phyloP scores from a whole-genome alignment of 2,797 vertebrate genomes.

The Amphiprion clarkii region DNA sequence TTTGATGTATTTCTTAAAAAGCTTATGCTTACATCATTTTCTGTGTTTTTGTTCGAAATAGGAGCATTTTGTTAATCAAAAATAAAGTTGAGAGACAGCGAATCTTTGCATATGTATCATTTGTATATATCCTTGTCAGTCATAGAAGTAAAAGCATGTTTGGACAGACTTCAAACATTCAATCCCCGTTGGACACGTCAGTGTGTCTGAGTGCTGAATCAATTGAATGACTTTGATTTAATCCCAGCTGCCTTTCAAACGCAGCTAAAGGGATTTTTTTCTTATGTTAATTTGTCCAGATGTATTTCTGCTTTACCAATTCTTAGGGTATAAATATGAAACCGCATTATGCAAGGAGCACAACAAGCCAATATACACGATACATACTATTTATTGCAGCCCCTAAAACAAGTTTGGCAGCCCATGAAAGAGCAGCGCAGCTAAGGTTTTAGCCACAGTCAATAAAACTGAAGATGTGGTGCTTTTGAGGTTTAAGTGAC shows the following conservation, averaged over 20 bases:
- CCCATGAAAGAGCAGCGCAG: slow-evolving; percentile 17
- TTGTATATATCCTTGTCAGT: slow-evolving; percentile 60
- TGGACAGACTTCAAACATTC: slow-evolving; percentile 60
- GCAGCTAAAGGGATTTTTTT: slow-evolving; percentile 41
- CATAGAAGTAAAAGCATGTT: slow-evolving; percentile 49
- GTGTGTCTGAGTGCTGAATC: slow-evolving; percentile 56
- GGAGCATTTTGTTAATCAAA: slow-evolving; percentile 19
- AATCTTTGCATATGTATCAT: slow-evolving; percentile 25
- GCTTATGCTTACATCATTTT: slow-evolving; percentile 45
- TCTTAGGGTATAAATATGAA: slow-evolving; percentile 41
- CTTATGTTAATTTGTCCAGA: slow-evolving; percentile 38
- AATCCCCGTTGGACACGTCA: slow-evolving; percentile 60
- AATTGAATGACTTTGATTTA: slow-evolving; percentile 67
- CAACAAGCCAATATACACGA: background rate
- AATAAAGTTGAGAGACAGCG: slow-evolving; percentile 49
- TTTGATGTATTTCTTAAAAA: slow-evolving; percentile 17
- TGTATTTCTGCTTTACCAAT: slow-evolving; percentile 27
- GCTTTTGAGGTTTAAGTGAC: slow-evolving; percentile 43
- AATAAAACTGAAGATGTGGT: slow-evolving; percentile 39
- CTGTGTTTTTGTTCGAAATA: slow-evolving; percentile 34
- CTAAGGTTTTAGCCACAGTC: slow-evolving; percentile 24
- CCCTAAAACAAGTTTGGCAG: slow-evolving; percentile 42
- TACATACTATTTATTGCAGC: slow-evolving; percentile 29
- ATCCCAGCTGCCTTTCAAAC: slow-evolving; percentile 61
- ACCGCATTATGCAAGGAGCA: slow-evolving; percentile 21